A percentile compares a stretch with the other conserved stretches of the same genome.
Evolutionary conservation across 1,140 invertebrate genomes (phyloP).

Genomic region (Drosophila mayri): DNA sequence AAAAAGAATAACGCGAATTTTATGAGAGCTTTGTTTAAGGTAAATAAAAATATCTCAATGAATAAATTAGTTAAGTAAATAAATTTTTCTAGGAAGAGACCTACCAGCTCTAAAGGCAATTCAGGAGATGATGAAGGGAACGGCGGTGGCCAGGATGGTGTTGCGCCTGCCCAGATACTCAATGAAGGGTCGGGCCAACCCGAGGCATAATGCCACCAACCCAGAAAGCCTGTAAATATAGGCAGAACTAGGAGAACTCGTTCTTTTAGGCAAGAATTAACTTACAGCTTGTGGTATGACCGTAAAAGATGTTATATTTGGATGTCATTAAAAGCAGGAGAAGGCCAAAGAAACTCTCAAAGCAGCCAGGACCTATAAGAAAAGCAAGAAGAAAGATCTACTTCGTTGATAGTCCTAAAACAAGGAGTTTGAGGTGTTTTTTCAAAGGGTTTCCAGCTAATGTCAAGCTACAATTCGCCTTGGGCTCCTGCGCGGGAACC

Average conservation of each 20-base stretch:
- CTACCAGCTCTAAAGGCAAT: conserved; percentile 90
- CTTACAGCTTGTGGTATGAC: conserved; percentile 89
- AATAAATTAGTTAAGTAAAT: too few species aligned
- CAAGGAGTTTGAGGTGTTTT: not conserved
- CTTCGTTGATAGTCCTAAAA: not conserved
- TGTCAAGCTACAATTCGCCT: conserved; percentile 87
- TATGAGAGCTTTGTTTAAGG: not conserved
- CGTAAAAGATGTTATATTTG: conserved; percentile 86
- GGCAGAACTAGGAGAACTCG: not conserved
- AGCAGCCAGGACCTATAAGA: conserved; percentile 91
- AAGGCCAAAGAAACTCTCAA: conserved; percentile 92
- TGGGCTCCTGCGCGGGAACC: conserved; percentile 86
- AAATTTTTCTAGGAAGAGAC: conserved; percentile 87
- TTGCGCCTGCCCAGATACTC: conserved; percentile 93
- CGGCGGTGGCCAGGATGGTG: conserved; percentile 91
- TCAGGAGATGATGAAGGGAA: conserved; percentile 94
- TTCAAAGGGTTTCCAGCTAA: not conserved
- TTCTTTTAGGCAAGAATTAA: conserved; percentile 12
- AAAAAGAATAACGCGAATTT: not conserved
- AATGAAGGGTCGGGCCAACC: conserved; percentile 94
- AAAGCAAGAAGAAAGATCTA: conserved; percentile 3
- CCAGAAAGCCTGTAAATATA: conserved; percentile 91
- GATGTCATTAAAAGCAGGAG: conserved; percentile 90
- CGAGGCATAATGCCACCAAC: conserved; percentile 95
- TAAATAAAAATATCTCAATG: too few species aligned